These are phyloP conservation scores for Morelia viridis DNA, from an alignment of 2,797 vertebrate species.

Conservation along the genomic window DNA sequence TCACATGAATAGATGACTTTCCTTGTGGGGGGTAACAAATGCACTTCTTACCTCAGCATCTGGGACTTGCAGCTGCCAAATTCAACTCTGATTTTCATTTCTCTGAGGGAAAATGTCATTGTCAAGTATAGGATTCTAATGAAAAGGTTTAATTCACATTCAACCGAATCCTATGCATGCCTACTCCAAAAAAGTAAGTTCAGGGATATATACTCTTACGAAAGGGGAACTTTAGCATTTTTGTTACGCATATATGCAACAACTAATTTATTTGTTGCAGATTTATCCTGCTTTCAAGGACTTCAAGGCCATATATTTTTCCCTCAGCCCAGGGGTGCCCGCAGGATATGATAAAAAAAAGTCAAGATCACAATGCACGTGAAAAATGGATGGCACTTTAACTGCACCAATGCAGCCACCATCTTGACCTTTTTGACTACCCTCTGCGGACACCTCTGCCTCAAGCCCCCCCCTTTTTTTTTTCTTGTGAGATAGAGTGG, in stretches of 20 bases:
- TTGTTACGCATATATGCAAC: not conserved
- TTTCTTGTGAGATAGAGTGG: not conserved
- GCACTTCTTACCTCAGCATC: slow-evolving; percentile 46
- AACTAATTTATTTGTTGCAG: not conserved
- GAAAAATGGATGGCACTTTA: not conserved
- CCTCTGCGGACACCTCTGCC: not conserved
- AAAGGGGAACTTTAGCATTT: not conserved
- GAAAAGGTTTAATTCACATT: not conserved
- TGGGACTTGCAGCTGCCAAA: slow-evolving; percentile 53
- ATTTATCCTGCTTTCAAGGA: not conserved
- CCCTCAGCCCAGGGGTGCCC: no score
- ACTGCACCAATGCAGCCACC: not conserved
- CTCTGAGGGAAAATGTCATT: slow-evolving; percentile 45
- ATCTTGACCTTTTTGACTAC: not conserved
- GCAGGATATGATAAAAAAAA: not conserved
- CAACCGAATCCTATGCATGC: not conserved
- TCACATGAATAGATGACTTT: slow-evolving; percentile 31
- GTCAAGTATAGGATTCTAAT: slow-evolving; percentile 12
- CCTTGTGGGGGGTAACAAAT: slow-evolving; percentile 42
- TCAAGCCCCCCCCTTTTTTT: not conserved
- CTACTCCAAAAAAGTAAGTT: not conserved
- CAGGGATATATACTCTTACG: not conserved
- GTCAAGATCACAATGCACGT: not conserved
- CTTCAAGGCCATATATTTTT: not conserved
- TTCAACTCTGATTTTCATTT: slow-evolving; percentile 38